phyloP scores from a whole-genome alignment of 1,140 invertebrate species.

The Brachionus rotundiformis region DNA sequence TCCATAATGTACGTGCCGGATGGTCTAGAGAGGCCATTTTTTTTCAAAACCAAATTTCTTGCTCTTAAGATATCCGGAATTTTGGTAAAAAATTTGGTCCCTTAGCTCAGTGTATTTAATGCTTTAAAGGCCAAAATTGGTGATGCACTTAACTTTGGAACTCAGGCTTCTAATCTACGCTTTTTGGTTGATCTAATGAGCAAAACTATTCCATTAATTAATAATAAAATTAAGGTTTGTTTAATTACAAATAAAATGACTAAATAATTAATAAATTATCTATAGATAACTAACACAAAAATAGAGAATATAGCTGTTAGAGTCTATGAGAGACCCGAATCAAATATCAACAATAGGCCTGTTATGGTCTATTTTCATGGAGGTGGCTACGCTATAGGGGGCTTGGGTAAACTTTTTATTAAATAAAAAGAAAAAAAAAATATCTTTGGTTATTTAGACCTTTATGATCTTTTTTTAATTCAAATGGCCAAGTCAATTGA shows the following conservation, averaged over 20 bases:
- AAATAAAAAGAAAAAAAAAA: background rate
- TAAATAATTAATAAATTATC: background rate
- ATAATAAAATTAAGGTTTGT: background rate
- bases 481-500: conserved; percentile 12
- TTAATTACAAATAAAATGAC: background rate
- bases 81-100: background rate
- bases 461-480: conserved; percentile 47
- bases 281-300: background rate
- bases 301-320: background rate
- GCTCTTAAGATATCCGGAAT: conserved; percentile 15
- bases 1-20: background rate
- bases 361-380: conserved; percentile 48
- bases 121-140: conserved; percentile 5
- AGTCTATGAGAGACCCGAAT: background rate
- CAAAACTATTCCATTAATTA: background rate
- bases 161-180: conserved; percentile 23
- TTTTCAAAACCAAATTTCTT: conserved; percentile 7
- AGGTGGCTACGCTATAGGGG: conserved; percentile 22
- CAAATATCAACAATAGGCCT: background rate
- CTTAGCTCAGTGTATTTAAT: background rate
- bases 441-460: background rate
- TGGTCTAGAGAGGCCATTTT: background rate
- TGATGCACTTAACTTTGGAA: background rate
- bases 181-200: background rate
- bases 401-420: background rate